Base-by-base conservation (phyloP, 2,797 vertebrate genomes). In the Myotis pilosus region DNA sequence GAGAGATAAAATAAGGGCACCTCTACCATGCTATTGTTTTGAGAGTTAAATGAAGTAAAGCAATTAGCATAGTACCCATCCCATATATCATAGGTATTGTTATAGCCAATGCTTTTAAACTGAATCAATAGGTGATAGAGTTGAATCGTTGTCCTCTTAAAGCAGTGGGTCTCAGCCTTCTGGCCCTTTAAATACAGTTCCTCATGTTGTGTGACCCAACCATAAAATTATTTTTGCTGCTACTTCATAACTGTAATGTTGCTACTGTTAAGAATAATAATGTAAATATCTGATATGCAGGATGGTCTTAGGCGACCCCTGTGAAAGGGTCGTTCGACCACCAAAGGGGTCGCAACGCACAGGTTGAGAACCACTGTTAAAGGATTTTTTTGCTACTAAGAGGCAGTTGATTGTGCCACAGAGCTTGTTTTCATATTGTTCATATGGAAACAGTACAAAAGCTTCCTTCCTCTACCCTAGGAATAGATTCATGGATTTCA, bases 361-460 rank as follows among this genome's bases (percentile, higher is more conserved):
- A 44, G 44, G 44, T 44, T 44, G 11, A 44, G 44, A 44, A 44
- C 44, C 44, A 11, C 44, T 44, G 44, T 44, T 44, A 44, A 38
- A 75, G 66, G 8, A n/a, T 11, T 36, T 60, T 60, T 64, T 79
- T 17, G 25, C 11, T 25, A n/a, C 36, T 28, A 23, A 71, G 66
- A 2, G 0, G 15, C n/a, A 16, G 41, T 7, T 23, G 33, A 23
- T 30, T n/a, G 30, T 7, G 22, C 44, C 53, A 20, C 0, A 2
- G 0, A 68, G 28, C 51, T 69, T 86, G 19, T 62, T 62, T 80
- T 79, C 68, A 28, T 12, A 11, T 30, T 16, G 22, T 20, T 15
- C 22, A 8, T 20, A 30, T 23, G 36, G 38, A 90, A 80, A 79
- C 4, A 74, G 13, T 20, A 64, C 9, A 64, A 57, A 55, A 44